Conservation (phyloP, 2,797 vertebrate genomes). For the Sebastolobus altivelis region DNA sequence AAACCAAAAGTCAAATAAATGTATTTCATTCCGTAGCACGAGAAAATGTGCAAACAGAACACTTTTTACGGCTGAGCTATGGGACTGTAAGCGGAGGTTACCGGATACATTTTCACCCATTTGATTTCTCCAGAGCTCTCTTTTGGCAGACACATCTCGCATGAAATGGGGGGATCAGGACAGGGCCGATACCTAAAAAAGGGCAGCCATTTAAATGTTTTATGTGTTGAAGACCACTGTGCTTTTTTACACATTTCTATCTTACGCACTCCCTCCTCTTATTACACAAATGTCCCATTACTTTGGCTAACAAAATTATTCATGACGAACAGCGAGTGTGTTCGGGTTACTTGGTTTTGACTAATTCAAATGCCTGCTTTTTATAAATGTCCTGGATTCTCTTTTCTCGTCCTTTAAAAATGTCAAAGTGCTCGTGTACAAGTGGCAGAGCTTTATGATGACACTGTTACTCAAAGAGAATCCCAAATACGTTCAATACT, state of each 20-base stretch:
- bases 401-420: background rate
- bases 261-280: background rate
- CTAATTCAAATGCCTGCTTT: constrained; percentile 22
- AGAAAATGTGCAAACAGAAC: constrained; percentile 44
- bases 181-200: constrained; percentile 10
- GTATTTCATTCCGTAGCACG: constrained; percentile 21
- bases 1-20: constrained; percentile 46
- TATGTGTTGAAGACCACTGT: constrained; percentile 18
- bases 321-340: constrained; percentile 29
- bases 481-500: background rate
- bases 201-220: constrained; percentile 49
- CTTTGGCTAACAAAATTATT: constrained; percentile 53
- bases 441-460: background rate
- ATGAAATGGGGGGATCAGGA: constrained; percentile 17
- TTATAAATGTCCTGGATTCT: constrained; percentile 15
- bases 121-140: constrained; percentile 43
- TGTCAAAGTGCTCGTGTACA: background rate
- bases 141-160: constrained; percentile 21
- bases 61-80: constrained; percentile 31
- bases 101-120: constrained; percentile 31
- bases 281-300: constrained; percentile 31
- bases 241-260: constrained; percentile 38
- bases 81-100: constrained; percentile 33
- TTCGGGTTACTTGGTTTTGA: constrained; percentile 6
- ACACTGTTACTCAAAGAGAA: background rate